Evolutionary conservation across 2,888 invertebrate species (phyloP).

Genomic region (Machimus rusticus): DNA sequence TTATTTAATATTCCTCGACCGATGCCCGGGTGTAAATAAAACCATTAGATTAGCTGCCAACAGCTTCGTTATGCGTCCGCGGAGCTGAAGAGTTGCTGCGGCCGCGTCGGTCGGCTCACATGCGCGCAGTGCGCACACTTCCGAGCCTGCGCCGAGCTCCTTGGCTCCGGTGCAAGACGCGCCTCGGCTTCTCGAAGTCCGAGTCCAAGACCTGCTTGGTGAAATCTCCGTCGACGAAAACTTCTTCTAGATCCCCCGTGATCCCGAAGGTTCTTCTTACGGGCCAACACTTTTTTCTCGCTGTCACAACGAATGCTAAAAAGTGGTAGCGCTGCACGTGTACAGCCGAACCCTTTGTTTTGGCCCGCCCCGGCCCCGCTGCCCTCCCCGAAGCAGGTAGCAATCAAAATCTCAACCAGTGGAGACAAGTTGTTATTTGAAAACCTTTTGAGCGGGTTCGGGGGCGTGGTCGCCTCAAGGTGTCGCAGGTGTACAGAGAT

Average conservation of each 20-base stretch:
- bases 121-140: background rate
- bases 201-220: background rate
- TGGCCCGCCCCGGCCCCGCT: background rate
- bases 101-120: background rate
- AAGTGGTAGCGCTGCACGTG: constrained; percentile 33
- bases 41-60: background rate
- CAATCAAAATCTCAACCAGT: constrained; percentile 12
- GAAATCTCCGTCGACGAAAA: background rate
- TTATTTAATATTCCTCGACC: background rate
- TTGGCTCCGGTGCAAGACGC: background rate
- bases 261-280: background rate
- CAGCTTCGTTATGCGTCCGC: background rate
- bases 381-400: background rate
- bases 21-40: background rate
- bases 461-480: constrained; percentile 43
- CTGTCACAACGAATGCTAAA: constrained; percentile 12
- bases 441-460: background rate
- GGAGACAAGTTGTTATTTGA: constrained; percentile 28
- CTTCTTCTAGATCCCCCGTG: background rate
- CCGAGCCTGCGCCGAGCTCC: background rate
- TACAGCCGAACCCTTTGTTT: constrained; percentile 28
- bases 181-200: background rate
- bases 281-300: background rate
- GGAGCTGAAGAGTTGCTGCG: background rate
- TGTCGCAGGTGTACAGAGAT: constrained; percentile 44